These are phyloP conservation scores for Escarpia spicata DNA, from an alignment of 2,888 invertebrate species.

Conservation along the genomic window DNA sequence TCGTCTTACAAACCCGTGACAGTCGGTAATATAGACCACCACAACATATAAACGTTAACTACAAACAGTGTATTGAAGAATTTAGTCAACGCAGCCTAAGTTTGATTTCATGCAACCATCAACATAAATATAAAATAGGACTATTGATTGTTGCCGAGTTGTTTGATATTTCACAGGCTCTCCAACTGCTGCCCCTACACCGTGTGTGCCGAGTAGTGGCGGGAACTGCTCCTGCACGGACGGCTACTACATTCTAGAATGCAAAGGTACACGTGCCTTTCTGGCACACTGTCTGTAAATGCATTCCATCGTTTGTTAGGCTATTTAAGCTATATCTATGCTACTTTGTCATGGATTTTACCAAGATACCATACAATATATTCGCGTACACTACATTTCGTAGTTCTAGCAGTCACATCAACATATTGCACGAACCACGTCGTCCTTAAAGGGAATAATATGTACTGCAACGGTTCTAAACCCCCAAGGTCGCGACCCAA, in stretches of 20 bases:
- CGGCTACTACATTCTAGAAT: background rate
- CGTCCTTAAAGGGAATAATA: too few relatives aligned
- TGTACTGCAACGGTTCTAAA: too few relatives aligned
- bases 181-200: background rate
- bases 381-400: too few relatives aligned
- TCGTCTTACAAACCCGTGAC: too few relatives aligned
- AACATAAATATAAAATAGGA: background rate
- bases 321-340: too few relatives aligned
- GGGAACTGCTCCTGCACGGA: background rate
- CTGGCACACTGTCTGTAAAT: background rate
- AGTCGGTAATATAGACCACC: too few relatives aligned
- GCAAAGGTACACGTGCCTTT: background rate
- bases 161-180: background rate
- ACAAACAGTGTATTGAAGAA: background rate
- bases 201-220: conserved; percentile 1
- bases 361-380: too few relatives aligned
- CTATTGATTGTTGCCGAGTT: background rate
- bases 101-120: background rate
- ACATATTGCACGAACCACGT: too few relatives aligned
- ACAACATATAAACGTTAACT: too few relatives aligned
- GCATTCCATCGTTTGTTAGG: background rate
- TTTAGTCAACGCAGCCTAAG: background rate
- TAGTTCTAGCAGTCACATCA: too few relatives aligned
- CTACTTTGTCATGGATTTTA: too few relatives aligned
- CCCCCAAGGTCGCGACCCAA: too few relatives aligned